Base-by-base conservation (phyloP, 2,113 vertebrate species). In the Parus major region DNA sequence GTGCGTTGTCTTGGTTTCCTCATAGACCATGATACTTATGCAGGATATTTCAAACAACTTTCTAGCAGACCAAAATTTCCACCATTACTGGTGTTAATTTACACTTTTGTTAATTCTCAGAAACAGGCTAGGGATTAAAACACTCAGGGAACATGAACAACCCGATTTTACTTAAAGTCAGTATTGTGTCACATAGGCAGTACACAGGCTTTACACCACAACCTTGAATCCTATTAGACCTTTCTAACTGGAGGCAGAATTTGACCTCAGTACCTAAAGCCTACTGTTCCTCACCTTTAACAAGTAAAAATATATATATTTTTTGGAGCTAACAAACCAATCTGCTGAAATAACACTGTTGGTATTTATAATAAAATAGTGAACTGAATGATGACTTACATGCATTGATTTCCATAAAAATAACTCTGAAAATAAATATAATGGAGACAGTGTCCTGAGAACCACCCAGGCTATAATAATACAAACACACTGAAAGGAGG, bases 111-210 rank as follows among this genome's bases (percentile, higher is more conserved):
- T 49, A 80, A 22, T 27, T 61, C 42, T 83, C 29, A 66, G 44
- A 63, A 71, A 59, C 4, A 61, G 9, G 3, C 3, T 14, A 63
- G 35, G 3, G 8, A 29, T 66, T 83, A 63, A 63, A 68, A 83
- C 31, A 22, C 10, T 12, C 6, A 11, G 8, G 21, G 57, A 61
- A 79, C n/a, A 27, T 3, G 15, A 25, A 25, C 0, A 0, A 46
- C 13, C 24, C 41, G 18, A 66, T 68, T 86, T 92, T 78, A 60
- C n/a, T 61, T 77, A 10, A 15, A n/a, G 35, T 77, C 35, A 52
- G 8, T 56, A 12, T 5, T 68, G 10, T 60, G 22, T 44, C 24
- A 35, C 5, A 4, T 11, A n/a, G 27, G 5, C 28, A 71, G 9
- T 46, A 9, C 8, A 27, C 8, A 33, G 47, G 6, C 7, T 77